Evolutionary conservation across 2,888 invertebrate species (phyloP).

Genomic region (Cloeon dipterum): DNA sequence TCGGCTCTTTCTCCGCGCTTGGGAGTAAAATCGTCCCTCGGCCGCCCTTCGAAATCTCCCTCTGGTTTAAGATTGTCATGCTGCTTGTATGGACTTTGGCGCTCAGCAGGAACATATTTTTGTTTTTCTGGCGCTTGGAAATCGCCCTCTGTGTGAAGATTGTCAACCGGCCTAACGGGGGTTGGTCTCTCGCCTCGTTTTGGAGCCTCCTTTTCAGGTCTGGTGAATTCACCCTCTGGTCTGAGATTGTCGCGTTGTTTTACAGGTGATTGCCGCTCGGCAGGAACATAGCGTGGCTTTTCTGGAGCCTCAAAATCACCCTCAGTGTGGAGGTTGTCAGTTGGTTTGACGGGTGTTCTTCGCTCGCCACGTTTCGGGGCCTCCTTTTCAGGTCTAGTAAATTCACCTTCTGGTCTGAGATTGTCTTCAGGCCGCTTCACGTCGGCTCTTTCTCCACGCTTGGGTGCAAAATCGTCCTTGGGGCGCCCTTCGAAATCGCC

Average conservation of each 20-base stretch:
- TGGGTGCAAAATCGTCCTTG: slow-evolving; percentile 5
- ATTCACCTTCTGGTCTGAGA: slow-evolving; percentile 13
- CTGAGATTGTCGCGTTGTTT: slow-evolving; percentile 14
- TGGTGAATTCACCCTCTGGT: slow-evolving; percentile 13
- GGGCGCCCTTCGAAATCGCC: slow-evolving; percentile 14
- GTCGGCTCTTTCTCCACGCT: slow-evolving; percentile 8
- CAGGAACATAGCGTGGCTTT: background rate
- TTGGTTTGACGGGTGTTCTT: slow-evolving; percentile 12
- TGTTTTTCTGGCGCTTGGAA: slow-evolving; percentile 7
- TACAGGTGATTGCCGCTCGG: slow-evolving; percentile 20
- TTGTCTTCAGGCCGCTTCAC: slow-evolving; percentile 13
- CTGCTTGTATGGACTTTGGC: slow-evolving; percentile 12
- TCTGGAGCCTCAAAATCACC: slow-evolving; percentile 4
- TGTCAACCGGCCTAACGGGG: slow-evolving; percentile 33
- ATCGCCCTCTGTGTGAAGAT: slow-evolving; percentile 6
- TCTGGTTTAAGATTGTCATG: slow-evolving; percentile 21
- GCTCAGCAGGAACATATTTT: slow-evolving; percentile 10
- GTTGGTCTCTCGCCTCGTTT: slow-evolving; percentile 36
- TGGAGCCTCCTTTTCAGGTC: slow-evolving; percentile 18
- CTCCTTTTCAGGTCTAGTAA: slow-evolving; percentile 24
- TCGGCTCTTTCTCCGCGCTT: slow-evolving; percentile 8
- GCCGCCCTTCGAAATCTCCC: slow-evolving; percentile 15
- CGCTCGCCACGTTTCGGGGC: slow-evolving; percentile 11
- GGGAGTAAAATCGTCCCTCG: slow-evolving; percentile 5
- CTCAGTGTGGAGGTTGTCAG: background rate